Evolutionary conservation across 2,113 vertebrate genomes (phyloP).

Genomic region (Scytalopus superciliaris): DNA sequence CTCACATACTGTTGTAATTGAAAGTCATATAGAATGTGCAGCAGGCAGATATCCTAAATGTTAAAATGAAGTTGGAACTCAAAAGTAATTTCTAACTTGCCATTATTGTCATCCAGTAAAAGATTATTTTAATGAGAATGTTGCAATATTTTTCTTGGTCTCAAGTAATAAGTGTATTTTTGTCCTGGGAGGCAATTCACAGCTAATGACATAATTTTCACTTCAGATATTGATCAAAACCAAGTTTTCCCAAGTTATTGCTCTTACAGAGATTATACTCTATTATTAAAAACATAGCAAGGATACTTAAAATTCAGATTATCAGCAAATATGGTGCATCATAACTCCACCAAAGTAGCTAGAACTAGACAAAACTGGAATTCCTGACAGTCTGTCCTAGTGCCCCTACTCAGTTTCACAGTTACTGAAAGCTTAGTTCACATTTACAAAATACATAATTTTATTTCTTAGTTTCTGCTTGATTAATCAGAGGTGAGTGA

Average conservation of each 20-base stretch:
- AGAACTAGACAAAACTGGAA: not conserved
- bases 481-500: not conserved
- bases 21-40: not conserved
- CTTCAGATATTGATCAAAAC: not conserved
- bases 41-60: slow-evolving; percentile 6
- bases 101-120: not conserved
- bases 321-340: not conserved
- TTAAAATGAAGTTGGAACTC: not conserved
- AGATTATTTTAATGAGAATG: not conserved
- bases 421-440: not conserved
- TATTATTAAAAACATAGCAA: not conserved
- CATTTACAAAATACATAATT: not conserved
- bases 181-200: not conserved
- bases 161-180: not conserved
- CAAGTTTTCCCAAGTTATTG: not conserved
- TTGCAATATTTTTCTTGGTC: not conserved
- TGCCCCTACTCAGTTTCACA: not conserved
- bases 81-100: not conserved
- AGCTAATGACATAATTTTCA: not conserved
- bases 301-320: not conserved
- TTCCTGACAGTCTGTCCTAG: not conserved
- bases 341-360: not conserved
- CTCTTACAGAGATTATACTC: not conserved
- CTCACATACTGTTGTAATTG: not conserved
- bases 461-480: not conserved